phyloP scores from a whole-genome alignment of 92 coral and sea anemone genomes.

The Palythoa grandiflora region DNA sequence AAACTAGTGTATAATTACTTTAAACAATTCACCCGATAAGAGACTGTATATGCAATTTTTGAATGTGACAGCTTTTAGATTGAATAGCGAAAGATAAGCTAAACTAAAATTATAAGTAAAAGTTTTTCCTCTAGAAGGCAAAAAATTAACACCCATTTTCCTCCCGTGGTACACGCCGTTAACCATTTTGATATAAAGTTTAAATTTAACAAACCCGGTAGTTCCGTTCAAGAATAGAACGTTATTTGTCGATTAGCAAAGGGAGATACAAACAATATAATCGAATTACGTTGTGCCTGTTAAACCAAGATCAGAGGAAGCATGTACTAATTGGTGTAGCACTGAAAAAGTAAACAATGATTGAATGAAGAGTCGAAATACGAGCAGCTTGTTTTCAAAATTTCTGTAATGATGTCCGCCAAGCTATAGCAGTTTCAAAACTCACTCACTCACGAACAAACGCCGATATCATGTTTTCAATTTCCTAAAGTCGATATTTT shows the following conservation, averaged over 20 bases:
- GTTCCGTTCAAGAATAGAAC: background rate
- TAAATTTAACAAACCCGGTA: background rate
- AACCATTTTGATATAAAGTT: background rate
- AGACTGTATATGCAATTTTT: conserved; percentile 35
- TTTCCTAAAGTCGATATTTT: conserved; percentile 11
- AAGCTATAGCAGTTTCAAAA: background rate
- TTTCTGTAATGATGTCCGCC: background rate
- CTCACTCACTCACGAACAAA: too few species aligned
- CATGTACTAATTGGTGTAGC: conserved; percentile 4
- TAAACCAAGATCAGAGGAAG: conserved; percentile 21
- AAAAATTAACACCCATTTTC: background rate
- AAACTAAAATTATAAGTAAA: background rate
- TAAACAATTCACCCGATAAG: conserved; percentile 39
- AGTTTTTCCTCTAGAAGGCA: background rate
- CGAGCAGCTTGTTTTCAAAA: conserved; percentile 5
- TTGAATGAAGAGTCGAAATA: background rate
- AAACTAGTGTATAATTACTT: conserved; percentile 37
- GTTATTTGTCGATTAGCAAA: conserved; percentile 29
- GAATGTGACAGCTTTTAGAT: conserved; percentile 38
- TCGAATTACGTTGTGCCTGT: conserved; percentile 11
- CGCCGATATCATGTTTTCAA: conserved; percentile 14
- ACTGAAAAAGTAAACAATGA: conserved; percentile 15
- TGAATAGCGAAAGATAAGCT: conserved; percentile 29
- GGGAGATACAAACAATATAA: conserved; percentile 1
- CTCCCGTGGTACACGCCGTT: background rate